phyloP scores from a whole-genome alignment of 1,140 invertebrate species.

The Micrasema longulum region DNA sequence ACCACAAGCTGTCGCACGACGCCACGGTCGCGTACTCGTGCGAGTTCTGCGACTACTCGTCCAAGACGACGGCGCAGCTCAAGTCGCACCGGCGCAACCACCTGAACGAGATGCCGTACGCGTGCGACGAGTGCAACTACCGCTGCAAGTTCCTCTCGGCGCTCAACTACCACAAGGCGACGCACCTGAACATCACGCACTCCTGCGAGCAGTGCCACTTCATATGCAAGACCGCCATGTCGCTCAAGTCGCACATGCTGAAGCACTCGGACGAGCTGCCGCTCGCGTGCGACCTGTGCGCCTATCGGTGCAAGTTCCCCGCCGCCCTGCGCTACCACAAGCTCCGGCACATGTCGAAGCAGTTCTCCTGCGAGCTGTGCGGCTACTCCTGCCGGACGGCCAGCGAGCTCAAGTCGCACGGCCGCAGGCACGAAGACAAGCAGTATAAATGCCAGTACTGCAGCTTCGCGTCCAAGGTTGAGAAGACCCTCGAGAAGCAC shows the following conservation, averaged over 20 bases:
- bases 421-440: background rate
- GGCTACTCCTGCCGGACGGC: background rate
- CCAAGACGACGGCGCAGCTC: constrained; percentile 8
- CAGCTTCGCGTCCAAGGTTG: background rate
- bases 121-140: constrained; percentile 1
- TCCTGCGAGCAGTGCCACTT: constrained; percentile 14
- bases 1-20: constrained; percentile 15
- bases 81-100: constrained; percentile 15
- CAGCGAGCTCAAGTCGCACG: constrained; percentile 8
- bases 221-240: background rate
- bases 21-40: background rate
- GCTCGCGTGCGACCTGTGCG: background rate
- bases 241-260: constrained; percentile 3
- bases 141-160: constrained; percentile 11
- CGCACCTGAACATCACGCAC: background rate
- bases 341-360: background rate
- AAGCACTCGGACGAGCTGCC: constrained; percentile 13
- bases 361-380: constrained; percentile 9
- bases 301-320: constrained; percentile 18
- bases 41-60: background rate
- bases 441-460: constrained; percentile 8
- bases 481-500: background rate
- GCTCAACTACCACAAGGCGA: constrained; percentile 6
- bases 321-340: constrained; percentile 6
- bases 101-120: background rate